These are phyloP conservation scores for Nemotelus nigrinus DNA, from an alignment of 2,888 invertebrate species.

Conservation along the genomic window DNA sequence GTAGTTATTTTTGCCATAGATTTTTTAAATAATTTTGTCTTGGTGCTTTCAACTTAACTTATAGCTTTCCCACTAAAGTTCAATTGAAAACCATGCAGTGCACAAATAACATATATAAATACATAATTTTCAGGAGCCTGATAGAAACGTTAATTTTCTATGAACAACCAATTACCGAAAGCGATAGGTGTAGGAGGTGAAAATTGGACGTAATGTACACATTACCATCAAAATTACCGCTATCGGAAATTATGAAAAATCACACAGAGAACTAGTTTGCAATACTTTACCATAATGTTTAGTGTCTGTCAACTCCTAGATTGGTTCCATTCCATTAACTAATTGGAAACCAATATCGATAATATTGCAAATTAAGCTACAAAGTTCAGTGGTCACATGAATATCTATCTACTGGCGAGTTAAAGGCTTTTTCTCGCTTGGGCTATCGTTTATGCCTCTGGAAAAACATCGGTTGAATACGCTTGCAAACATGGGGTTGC, in stretches of 20 bases:
- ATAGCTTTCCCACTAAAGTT: too few relatives aligned
- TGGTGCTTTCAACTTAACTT: too few relatives aligned
- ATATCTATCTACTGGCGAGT: slow-evolving; percentile 22
- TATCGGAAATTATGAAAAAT: neutral
- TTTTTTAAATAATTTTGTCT: too few relatives aligned
- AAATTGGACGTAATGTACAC: neutral
- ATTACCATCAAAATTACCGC: neutral
- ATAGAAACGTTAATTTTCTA: too few relatives aligned
- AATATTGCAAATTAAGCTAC: slow-evolving; percentile 34
- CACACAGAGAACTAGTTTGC: neutral
- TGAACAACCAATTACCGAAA: too few relatives aligned
- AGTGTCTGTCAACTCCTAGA: slow-evolving; percentile 12
- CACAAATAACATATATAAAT: too few relatives aligned
- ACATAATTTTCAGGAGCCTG: too few relatives aligned
- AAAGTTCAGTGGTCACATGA: slow-evolving; percentile 33
- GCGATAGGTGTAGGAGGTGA: neutral
- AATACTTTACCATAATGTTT: slow-evolving; percentile 12
- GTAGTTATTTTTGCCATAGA: too few relatives aligned
- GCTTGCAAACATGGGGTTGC: slow-evolving; percentile 4
- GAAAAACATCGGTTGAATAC: neutral
- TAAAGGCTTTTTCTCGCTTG: slow-evolving; percentile 10
- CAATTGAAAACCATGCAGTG: too few relatives aligned
- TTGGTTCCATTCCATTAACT: slow-evolving; percentile 40
- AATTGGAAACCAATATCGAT: slow-evolving; percentile 34
- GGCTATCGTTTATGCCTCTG: neutral